Conservation (phyloP, 2,797 vertebrate species). For the Myotis vivesi region DNA sequence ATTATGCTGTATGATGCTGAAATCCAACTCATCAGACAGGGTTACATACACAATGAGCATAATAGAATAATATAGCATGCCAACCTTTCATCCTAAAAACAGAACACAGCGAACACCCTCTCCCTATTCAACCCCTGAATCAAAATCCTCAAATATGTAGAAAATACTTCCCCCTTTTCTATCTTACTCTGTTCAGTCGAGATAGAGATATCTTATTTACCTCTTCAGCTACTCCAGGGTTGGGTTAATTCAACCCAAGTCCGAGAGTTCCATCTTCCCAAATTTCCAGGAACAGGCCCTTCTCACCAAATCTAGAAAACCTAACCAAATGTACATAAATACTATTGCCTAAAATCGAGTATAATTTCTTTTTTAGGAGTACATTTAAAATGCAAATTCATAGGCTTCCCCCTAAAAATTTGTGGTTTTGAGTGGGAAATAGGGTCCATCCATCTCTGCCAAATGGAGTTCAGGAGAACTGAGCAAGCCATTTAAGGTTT, state of each 20-base stretch:
- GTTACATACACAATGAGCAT: not conserved
- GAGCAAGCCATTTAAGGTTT: not conserved
- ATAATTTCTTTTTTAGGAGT: conserved; percentile 14
- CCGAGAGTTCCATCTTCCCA: not conserved
- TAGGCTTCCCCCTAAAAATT: not conserved
- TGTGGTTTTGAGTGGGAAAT: not conserved
- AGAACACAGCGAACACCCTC: not conserved
- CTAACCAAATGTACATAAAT: not conserved
- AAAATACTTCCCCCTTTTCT: not conserved
- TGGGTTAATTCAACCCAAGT: not conserved
- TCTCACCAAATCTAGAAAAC: not conserved
- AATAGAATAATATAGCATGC: not conserved
- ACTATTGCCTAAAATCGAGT: not conserved
- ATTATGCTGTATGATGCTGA: not conserved
- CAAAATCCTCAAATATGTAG: not conserved
- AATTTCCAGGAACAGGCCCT: not conserved
- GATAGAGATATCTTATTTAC: not conserved
- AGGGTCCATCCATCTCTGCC: not conserved
- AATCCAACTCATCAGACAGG: not conserved
- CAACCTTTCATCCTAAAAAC: not conserved
- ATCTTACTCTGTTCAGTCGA: not conserved
- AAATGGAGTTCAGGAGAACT: not conserved
- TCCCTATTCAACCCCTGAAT: not conserved
- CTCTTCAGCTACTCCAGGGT: not conserved
- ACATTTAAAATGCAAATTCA: conserved; percentile 1